These are phyloP conservation scores for Drosophila paulistorum DNA, from an alignment of 1,140 invertebrate genomes.

Conservation along the genomic window DNA sequence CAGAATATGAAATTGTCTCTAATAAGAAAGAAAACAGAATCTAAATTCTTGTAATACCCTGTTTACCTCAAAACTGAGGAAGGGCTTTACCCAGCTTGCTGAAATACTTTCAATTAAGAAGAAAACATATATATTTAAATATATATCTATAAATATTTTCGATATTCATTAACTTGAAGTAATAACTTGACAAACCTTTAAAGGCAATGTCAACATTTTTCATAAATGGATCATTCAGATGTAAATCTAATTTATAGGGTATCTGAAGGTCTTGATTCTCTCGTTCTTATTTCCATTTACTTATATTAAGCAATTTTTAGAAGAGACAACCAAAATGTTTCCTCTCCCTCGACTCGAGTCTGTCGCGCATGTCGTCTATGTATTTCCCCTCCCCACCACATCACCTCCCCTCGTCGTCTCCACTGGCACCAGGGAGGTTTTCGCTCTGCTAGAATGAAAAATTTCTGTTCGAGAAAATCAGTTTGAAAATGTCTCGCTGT, in stretches of 20 bases:
- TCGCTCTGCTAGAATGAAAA: conserved; percentile 24
- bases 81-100: too few relatives aligned
- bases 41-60: background rate
- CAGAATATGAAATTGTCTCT: conserved; percentile 34
- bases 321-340: conserved; percentile 65
- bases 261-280: conserved; percentile 22
- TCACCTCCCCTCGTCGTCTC: background rate
- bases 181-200: too few relatives aligned
- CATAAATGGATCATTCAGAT: too few relatives aligned
- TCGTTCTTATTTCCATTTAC: conserved; percentile 59
- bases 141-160: too few relatives aligned
- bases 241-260: background rate
- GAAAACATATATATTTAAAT: too few relatives aligned
- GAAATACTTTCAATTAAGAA: too few relatives aligned
- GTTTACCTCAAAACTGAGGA: background rate
- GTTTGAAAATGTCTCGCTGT: conserved; percentile 79
- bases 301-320: conserved; percentile 63
- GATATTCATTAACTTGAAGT: too few relatives aligned
- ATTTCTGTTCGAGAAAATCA: conserved; percentile 56
- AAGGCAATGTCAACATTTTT: too few relatives aligned
- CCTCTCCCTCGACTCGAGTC: conserved; percentile 52
- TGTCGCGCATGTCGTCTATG: conserved; percentile 54
- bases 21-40: background rate
- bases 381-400: conserved; percentile 4
- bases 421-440: conserved; percentile 16